phyloP scores from a whole-genome alignment of 2,888 invertebrate genomes.

The Dicyrtoma fusca region DNA sequence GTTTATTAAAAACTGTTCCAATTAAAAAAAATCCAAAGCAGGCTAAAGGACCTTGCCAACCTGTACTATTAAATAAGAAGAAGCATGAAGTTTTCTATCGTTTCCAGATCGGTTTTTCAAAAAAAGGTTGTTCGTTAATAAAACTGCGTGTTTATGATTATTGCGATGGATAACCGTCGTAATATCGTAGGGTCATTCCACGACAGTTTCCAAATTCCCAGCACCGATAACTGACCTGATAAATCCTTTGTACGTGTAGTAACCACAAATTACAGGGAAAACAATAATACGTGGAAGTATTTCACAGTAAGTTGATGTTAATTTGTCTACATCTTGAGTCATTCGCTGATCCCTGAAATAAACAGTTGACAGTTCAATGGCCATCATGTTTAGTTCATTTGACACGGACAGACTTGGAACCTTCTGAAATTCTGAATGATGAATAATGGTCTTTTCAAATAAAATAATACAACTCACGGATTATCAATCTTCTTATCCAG shows the following conservation, averaged over 20 bases:
- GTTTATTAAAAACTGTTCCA: slow-evolving; percentile 63
- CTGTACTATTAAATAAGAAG: slow-evolving; percentile 59
- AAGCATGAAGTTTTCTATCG: neutral
- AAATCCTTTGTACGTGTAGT: slow-evolving; percentile 64
- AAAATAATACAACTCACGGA: slow-evolving; percentile 47
- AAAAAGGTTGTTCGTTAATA: too few relatives aligned
- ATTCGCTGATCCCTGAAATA: slow-evolving; percentile 52
- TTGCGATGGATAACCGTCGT: too few relatives aligned
- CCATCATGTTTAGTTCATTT: too few relatives aligned
- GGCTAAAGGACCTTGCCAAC: slow-evolving; percentile 64
- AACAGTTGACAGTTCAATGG: too few relatives aligned
- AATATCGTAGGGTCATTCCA: too few relatives aligned
- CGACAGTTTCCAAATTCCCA: neutral
- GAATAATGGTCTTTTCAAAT: too few relatives aligned
- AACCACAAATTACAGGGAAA: slow-evolving; percentile 64
- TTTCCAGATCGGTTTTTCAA: slow-evolving; percentile 22
- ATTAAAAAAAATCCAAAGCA: slow-evolving; percentile 63
- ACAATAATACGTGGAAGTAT: slow-evolving; percentile 58
- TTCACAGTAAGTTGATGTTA: slow-evolving; percentile 51
- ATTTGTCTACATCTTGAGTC: slow-evolving; percentile 55
- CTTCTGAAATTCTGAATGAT: too few relatives aligned
- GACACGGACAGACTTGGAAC: neutral
- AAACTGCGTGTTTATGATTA: too few relatives aligned
- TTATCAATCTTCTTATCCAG: slow-evolving; percentile 54
- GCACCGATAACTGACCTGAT: slow-evolving; percentile 60